Evolutionary conservation across 2,888 invertebrate species (phyloP).

Genomic region (Rhagonycha fulva): DNA sequence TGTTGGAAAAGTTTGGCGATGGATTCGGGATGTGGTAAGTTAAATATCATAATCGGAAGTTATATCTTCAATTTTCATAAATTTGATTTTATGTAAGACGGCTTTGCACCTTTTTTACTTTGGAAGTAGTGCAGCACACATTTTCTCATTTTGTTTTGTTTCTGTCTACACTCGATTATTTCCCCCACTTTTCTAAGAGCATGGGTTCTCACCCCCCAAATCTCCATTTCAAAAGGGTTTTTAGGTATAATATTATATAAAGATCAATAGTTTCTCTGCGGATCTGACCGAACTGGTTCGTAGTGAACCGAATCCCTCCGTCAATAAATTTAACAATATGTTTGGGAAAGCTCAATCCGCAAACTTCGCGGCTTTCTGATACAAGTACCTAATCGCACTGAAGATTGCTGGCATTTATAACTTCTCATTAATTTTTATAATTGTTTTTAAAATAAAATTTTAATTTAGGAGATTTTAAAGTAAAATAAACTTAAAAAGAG

Average conservation of each 20-base stretch:
- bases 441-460: neutral
- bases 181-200: conserved; percentile 34
- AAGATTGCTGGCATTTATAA: neutral
- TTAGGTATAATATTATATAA: conserved; percentile 51
- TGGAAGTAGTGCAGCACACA: conserved; percentile 35
- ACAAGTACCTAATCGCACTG: conserved; percentile 5
- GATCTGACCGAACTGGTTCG: conserved; percentile 36
- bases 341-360: conserved; percentile 29
- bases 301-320: conserved; percentile 38
- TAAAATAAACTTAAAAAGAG: neutral
- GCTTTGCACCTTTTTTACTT: conserved; percentile 32
- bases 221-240: conserved; percentile 54
- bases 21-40: neutral
- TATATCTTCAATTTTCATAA: conserved; percentile 21
- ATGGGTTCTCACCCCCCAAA: conserved; percentile 45
- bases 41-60: conserved; percentile 34
- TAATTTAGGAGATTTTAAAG: neutral
- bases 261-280: conserved; percentile 45
- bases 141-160: conserved; percentile 48
- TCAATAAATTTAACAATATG: conserved; percentile 49
- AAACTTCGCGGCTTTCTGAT: conserved; percentile 26
- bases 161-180: conserved; percentile 46
- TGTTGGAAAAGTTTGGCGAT: neutral
- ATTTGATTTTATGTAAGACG: conserved; percentile 17
- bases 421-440: neutral